Percentiles rank a stretch among this genome's conserved stretches.
These are phyloP conservation scores for Idaea straminata DNA, from an alignment of 2,888 invertebrate species.

Conservation along the genomic window DNA sequence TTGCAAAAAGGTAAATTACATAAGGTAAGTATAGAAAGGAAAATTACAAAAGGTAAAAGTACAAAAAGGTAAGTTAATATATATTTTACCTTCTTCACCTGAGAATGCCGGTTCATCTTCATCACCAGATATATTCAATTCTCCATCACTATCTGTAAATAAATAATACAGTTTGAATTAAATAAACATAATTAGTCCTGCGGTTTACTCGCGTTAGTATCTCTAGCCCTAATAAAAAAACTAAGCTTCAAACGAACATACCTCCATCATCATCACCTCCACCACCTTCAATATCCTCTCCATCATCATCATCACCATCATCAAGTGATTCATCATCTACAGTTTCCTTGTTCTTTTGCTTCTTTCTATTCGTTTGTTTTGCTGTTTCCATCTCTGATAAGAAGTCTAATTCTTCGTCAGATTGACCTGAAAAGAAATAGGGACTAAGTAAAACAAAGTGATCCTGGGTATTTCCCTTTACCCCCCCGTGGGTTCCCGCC, in stretches of 20 bases:
- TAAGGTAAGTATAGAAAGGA: no score
- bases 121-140: conserved; percentile 64
- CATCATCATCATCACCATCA: conserved; percentile 65
- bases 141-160: conserved; percentile 60
- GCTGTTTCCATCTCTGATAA: conserved; percentile 80
- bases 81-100: conserved; percentile 62
- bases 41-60: no score
- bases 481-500: no score
- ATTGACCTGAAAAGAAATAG: conserved; percentile 38
- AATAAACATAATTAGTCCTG: no score
- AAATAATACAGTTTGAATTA: conserved; percentile 6
- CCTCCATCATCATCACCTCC: conserved; percentile 56
- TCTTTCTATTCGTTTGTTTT: conserved; percentile 50
- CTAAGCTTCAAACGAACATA: conserved; percentile 13
- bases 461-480: no score
- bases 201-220: no score
- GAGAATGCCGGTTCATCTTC: conserved; percentile 65
- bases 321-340: conserved; percentile 45
- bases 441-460: neutral
- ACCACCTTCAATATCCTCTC: conserved; percentile 41
- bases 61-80: neutral
- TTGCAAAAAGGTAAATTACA: no score
- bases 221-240: conserved; percentile 8
- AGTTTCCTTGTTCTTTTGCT: conserved; percentile 40
- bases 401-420: conserved; percentile 83